Evolutionary conservation across 2,797 vertebrate genomes (phyloP).

Genomic region (Sebastes minor): DNA sequence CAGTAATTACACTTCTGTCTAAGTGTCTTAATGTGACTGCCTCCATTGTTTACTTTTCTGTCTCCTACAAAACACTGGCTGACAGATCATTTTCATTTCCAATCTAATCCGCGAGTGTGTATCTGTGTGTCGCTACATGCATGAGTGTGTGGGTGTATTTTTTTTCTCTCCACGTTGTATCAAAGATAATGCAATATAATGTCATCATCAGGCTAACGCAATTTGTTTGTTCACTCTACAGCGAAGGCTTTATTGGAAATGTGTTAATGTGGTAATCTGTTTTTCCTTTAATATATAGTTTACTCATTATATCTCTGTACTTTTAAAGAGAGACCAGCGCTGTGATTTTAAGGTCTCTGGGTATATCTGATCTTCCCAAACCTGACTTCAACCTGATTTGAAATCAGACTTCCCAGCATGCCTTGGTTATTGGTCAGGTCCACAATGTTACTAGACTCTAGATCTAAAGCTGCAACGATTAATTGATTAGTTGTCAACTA

Average conservation of each 20-base stretch:
- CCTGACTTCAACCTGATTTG: too few relatives aligned
- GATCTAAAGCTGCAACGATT: background rate
- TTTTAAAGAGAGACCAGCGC: background rate
- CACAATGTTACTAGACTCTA: background rate
- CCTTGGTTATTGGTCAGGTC: background rate
- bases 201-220: background rate
- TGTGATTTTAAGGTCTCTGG: background rate
- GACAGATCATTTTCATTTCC: constrained; percentile 65
- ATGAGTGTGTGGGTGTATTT: constrained; percentile 9
- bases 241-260: constrained; percentile 2
- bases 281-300: background rate
- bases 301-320: background rate
- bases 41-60: constrained; percentile 75
- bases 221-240: constrained; percentile 7
- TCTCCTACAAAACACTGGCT: constrained; percentile 55
- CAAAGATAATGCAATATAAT: constrained; percentile 14
- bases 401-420: background rate
- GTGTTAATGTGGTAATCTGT: background rate
- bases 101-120: constrained; percentile 19
- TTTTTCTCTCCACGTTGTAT: constrained; percentile 6
- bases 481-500: too few relatives aligned
- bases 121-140: background rate
- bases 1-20: constrained; percentile 82
- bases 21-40: constrained; percentile 77
- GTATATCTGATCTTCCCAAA: too few relatives aligned